These are phyloP conservation scores for Equus quagga DNA, from an alignment of 2,113 vertebrate species.

Conservation along the genomic window DNA sequence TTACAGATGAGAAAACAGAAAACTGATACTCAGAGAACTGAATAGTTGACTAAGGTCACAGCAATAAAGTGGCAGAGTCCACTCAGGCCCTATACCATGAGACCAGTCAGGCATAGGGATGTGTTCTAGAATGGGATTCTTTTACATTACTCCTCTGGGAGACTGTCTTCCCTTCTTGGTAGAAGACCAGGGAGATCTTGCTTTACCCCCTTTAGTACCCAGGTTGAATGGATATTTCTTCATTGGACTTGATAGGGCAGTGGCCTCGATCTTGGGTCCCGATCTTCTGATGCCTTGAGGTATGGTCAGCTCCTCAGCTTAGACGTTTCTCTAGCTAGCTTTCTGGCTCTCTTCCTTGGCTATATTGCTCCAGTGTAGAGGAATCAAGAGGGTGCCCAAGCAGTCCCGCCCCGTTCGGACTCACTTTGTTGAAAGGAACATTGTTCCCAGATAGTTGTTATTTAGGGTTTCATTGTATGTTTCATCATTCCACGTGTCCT, in stretches of 20 bases:
- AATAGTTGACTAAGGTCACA: not conserved
- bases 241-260: not conserved
- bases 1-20: constrained; percentile 42
- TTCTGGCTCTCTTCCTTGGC: not conserved
- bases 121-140: not conserved
- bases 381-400: not conserved
- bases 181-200: not conserved
- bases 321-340: not conserved
- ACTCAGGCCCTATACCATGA: not conserved
- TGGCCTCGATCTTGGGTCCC: not conserved
- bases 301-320: not conserved
- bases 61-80: not conserved
- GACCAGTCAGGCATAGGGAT: not conserved
- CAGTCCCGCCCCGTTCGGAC: too few species aligned
- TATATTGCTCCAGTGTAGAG: not conserved
- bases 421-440: not conserved
- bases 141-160: not conserved
- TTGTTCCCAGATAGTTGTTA: not conserved
- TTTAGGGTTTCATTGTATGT: not conserved
- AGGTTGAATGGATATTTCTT: not conserved
- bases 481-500: not conserved
- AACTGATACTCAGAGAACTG: not conserved
- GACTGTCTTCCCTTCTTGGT: not conserved
- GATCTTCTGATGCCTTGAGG: not conserved
- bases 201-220: not conserved